A percentile compares a stretch with the other conserved stretches of the same genome.
phyloP scores from a whole-genome alignment of 1,140 invertebrate species.

The Ips nitidus region DNA sequence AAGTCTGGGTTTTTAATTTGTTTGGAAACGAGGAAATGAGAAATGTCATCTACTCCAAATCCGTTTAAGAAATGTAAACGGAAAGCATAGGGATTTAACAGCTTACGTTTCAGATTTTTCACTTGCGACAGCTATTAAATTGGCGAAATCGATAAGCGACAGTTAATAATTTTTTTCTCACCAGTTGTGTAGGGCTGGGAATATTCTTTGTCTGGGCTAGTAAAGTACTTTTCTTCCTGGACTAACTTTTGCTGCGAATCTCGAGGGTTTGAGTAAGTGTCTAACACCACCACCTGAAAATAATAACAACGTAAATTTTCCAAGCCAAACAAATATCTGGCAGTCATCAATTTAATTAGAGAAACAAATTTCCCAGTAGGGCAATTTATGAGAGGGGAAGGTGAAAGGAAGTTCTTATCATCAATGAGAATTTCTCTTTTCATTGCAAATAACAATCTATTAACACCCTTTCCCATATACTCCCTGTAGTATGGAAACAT shows the following conservation, averaged over 20 bases:
- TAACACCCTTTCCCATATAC: too few species aligned
- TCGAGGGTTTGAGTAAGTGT: slow-evolving; percentile 61
- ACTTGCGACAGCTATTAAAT: slow-evolving; percentile 4
- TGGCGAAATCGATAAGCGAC: slow-evolving; percentile 8
- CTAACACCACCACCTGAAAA: slow-evolving; percentile 62
- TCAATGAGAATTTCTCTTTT: slow-evolving; percentile 9
- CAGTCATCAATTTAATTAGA: slow-evolving; percentile 9
- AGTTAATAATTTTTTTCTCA: slow-evolving; percentile 37
- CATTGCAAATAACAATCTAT: slow-evolving; percentile 8
- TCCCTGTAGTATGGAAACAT: too few species aligned
- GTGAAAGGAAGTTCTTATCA: slow-evolving; percentile 3
- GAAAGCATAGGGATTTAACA: slow-evolving; percentile 19
- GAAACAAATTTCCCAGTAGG: slow-evolving; percentile 12
- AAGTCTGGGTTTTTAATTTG: slow-evolving; percentile 25
- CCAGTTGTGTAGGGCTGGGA: slow-evolving; percentile 61
- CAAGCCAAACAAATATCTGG: background rate
- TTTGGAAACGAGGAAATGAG: slow-evolving; percentile 21
- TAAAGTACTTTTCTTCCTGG: slow-evolving; percentile 58
- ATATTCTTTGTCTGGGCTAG: slow-evolving; percentile 60
- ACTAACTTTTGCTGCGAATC: slow-evolving; percentile 56
- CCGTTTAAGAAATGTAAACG: slow-evolving; percentile 25
- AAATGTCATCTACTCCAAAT: slow-evolving; percentile 25
- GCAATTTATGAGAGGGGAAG: background rate
- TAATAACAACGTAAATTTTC: slow-evolving; percentile 1
- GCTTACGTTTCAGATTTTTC: slow-evolving; percentile 19